Evolutionary conservation across 2,797 vertebrate genomes (phyloP).

Genomic region (Karalla daura): DNA sequence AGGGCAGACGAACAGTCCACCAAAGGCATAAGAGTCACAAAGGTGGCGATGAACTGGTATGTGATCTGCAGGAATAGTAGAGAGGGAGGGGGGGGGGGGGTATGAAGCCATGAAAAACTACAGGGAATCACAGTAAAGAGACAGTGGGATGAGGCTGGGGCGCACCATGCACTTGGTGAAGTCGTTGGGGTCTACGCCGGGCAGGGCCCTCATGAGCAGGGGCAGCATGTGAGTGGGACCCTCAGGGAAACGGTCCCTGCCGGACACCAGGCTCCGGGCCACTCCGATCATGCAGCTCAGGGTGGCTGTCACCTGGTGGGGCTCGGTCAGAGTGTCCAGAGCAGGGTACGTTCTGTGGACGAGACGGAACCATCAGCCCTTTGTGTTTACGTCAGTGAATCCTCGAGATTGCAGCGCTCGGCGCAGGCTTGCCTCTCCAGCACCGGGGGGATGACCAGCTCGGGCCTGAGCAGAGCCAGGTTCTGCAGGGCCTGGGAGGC

Average conservation of each 20-base stretch:
- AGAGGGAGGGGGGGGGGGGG: no score
- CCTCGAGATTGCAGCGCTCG: not conserved
- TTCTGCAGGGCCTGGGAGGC: slow-evolving; percentile 97
- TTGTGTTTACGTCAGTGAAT: slow-evolving; percentile 31
- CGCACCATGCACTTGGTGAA: slow-evolving; percentile 99
- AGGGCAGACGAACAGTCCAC: slow-evolving; percentile 95
- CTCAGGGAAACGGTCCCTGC: slow-evolving; percentile 92
- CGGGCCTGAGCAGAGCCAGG: slow-evolving; percentile 95
- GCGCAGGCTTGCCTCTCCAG: slow-evolving; percentile 91
- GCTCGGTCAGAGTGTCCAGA: slow-evolving; percentile 96
- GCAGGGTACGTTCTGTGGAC: slow-evolving; percentile 92
- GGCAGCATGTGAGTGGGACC: slow-evolving; percentile 98
- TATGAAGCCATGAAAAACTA: no score
- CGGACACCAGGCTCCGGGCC: slow-evolving; percentile 94
- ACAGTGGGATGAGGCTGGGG: slow-evolving; percentile 9
- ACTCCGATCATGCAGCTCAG: slow-evolving; percentile 97
- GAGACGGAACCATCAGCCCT: slow-evolving; percentile 48
- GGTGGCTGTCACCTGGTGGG: slow-evolving; percentile 97
- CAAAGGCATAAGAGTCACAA: slow-evolving; percentile 99
- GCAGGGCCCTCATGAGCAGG: slow-evolving; percentile 95
- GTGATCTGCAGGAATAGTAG: slow-evolving; percentile 87
- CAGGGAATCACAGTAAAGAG: no score
- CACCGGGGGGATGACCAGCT: slow-evolving; percentile 96
- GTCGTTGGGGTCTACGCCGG: slow-evolving; percentile 98
- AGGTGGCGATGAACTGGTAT: slow-evolving; percentile 99